Conservation (phyloP, 2,888 invertebrate species). For the Mythimna vitellina region DNA sequence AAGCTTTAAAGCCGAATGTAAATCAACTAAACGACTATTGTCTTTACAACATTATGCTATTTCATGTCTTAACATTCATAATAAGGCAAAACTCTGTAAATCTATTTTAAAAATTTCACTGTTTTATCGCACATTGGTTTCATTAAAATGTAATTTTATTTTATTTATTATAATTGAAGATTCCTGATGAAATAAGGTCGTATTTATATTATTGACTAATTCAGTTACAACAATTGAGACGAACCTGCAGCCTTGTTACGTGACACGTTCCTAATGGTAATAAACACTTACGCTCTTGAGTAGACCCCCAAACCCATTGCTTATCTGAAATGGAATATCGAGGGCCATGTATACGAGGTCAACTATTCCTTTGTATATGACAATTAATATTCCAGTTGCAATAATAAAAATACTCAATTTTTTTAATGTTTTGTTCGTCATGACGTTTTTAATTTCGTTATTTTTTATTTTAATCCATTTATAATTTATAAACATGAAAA, state of each 20-base stretch:
- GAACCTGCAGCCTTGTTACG: not conserved
- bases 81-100: conserved; percentile 61
- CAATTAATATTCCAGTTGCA: not conserved
- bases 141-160: conserved; percentile 9
- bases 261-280: not conserved
- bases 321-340: not conserved
- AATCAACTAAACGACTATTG: conserved; percentile 45
- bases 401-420: not conserved
- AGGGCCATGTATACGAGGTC: not conserved
- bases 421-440: not conserved
- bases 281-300: not conserved
- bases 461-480: not conserved
- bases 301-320: not conserved
- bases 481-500: no score
- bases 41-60: conserved; percentile 56
- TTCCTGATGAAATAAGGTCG: conserved; percentile 30
- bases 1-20: conserved; percentile 46
- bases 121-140: conserved; percentile 12
- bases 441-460: not conserved
- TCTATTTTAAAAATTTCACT: conserved; percentile 34
- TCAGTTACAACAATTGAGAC: conserved; percentile 41
- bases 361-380: not conserved
- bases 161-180: conserved; percentile 20
- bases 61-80: conserved; percentile 55
- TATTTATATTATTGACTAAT: conserved; percentile 50